Base-by-base conservation (phyloP, 2,113 vertebrate genomes). In the Myotis lucifugus region DNA sequence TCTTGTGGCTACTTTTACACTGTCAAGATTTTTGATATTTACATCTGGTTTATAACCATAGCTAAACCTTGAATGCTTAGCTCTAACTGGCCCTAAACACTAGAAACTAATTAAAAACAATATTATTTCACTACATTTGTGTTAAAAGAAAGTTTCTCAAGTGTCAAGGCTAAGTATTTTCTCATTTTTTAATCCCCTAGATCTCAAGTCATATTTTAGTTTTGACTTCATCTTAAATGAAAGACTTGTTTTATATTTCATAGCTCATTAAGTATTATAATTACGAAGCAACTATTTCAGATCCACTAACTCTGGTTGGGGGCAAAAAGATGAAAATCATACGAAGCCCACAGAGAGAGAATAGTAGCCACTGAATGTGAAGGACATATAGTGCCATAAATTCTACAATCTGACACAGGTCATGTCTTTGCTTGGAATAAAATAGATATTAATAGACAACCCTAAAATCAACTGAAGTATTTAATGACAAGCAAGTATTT, bases 91-190 rank as follows among this genome's bases (percentile, higher is more conserved):
- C 23, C 34, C 27, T 73, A 73, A 17, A 61, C 29, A 88, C 19
- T 32, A 66, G 61, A 46, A 85, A 86, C 34, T 77, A 67, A 73
- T 64, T 88, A 73, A 93, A 54, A 88, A 15, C n/a, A 64, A 6
- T 81, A 69, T 50, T 74, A 52, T 72, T 81, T 81, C 34, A 82
- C 52, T 40, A 61, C 15, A 27, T 32, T 82, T 73, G 66, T 64
- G 52, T 88, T 81, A 88, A 85, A 69, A 48, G 54, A 91, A 50
- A 50, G 42, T 74, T 61, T 84, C 84, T 42, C 48, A 66, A 82
- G 34, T 52, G 85, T 88, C 67, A 93, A 78, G 48, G 77, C 59
- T 88, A 81, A 40, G 34, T 81, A n/a, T 52, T 74, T 81, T 72
- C 52, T 81, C 32, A 46, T 48, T 69, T 73, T 88, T 72, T 5